Evolutionary conservation across 2,888 invertebrate species (phyloP), one percentile per base, ranked within the genome.

Genomic region (Choristoneura rosaceana): DNA sequence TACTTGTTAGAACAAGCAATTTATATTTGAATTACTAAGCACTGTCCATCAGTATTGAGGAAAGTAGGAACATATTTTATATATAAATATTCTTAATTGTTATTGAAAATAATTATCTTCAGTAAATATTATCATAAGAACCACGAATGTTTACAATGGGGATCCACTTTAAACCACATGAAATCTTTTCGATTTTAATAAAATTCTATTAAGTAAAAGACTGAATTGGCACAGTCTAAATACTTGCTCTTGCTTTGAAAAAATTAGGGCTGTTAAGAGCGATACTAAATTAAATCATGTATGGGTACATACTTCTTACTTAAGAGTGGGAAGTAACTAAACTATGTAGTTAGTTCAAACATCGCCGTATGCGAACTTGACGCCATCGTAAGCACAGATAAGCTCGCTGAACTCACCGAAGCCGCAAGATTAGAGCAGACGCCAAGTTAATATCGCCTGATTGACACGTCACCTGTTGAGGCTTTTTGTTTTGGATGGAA

Each of bases 281-380:
- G 38, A 38, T 4, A 7, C 38, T 7, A 38, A 5, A 0, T 7
- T 7, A 3, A 38, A 38, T 38, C 38, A 38, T 38, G 5, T 38
- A 38, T 38, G 38, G 38, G 38, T 38, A 15, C 47, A 47, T 15
- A 47, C 47, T 47, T n/a, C 7, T 14, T 15, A 47, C 47, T 47
- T 47, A 14, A 47, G 15, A 9, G 50, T 52, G 9, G 17, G n/a
- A n/a, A n/a, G n/a, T n/a, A 50, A 50, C 14, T 47, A 47, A 47
- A 47, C 47, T 47, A n/a, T n/a, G n/a, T n/a, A n/a, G n/a, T n/a
- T n/a, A 47, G 47, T 47, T 47, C 62, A 55, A 52, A 60, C 66
- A 17, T 61, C 34, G n/a, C 55, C 66, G 52, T 61, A 61, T 43
- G 70, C 43, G 34, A 61, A 55, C 66, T 71, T 71, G 43, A 17